Evolutionary conservation across 1,140 invertebrate species (phyloP).

Genomic region (Pseudomyrmex sp.): DNA sequence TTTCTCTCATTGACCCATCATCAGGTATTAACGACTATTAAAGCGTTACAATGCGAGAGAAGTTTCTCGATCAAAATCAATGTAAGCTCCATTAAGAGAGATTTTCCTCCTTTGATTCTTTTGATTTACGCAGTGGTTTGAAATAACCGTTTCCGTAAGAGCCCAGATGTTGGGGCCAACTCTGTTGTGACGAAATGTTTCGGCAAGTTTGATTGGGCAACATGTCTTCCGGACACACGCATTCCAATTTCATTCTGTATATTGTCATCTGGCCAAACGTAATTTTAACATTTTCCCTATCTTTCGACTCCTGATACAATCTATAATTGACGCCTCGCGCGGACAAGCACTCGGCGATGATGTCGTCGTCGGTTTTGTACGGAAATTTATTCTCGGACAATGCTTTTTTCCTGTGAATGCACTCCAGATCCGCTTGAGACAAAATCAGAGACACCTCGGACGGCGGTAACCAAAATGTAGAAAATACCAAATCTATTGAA

Average conservation of each 20-base stretch:
- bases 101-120: slow-evolving; percentile 51
- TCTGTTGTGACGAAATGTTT: slow-evolving; percentile 84
- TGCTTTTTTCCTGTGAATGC: slow-evolving; percentile 81
- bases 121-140: slow-evolving; percentile 69
- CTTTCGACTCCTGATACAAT: slow-evolving; percentile 79
- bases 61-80: slow-evolving; percentile 1
- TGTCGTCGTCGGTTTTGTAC: slow-evolving; percentile 73
- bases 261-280: slow-evolving; percentile 86
- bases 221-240: slow-evolving; percentile 84
- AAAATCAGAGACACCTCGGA: slow-evolving; percentile 81
- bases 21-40: slow-evolving; percentile 11
- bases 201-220: slow-evolving; percentile 83
- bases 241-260: slow-evolving; percentile 85
- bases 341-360: slow-evolving; percentile 82
- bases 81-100: background rate
- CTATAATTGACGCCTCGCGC: slow-evolving; percentile 82
- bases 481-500: slow-evolving; percentile 85
- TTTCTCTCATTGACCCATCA: slow-evolving; percentile 12
- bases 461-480: slow-evolving; percentile 86
- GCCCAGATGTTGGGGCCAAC: slow-evolving; percentile 85
- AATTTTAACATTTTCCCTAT: slow-evolving; percentile 83
- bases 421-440: slow-evolving; percentile 84
- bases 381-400: slow-evolving; percentile 71
- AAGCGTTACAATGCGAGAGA: slow-evolving; percentile 1
- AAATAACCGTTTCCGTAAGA: slow-evolving; percentile 85